phyloP scores from a whole-genome alignment of 2,888 invertebrate species.

The Dastarcus helophoroides region DNA sequence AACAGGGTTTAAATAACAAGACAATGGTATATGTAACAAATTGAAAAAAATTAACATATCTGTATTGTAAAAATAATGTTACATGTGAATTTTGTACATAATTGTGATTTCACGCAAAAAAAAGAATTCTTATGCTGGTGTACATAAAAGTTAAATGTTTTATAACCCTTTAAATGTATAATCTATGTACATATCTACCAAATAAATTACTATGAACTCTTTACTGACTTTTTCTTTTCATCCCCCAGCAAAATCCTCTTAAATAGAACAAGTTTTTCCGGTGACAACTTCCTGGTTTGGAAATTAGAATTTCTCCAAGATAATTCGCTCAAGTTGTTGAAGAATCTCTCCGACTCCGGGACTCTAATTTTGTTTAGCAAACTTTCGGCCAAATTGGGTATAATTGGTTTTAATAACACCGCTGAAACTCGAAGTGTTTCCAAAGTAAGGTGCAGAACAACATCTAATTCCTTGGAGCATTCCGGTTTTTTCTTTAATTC shows the following conservation, averaged over 20 bases:
- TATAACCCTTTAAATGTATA: no score
- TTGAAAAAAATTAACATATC: no score
- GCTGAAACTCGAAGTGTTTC: conserved; percentile 72
- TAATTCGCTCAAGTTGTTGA: conserved; percentile 37
- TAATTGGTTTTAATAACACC: conserved; percentile 75
- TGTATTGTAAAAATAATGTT: no score
- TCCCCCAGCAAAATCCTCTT: conserved; percentile 25
- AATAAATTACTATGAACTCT: conserved; percentile 8
- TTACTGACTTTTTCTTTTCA: conserved; percentile 11
- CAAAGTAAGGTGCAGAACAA: conserved; percentile 70
- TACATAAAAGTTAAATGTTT: no score
- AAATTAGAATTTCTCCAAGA: conserved; percentile 24
- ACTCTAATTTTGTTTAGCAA: conserved; percentile 60
- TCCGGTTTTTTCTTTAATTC: conserved; percentile 54
- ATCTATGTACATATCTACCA: no score
- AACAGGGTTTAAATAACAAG: no score
- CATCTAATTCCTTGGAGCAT: conserved; percentile 42
- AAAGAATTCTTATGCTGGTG: no score
- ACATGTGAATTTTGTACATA: no score
- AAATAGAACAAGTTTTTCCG: conserved; percentile 26
- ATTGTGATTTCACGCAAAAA: no score
- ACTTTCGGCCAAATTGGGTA: conserved; percentile 58
- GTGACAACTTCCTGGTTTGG: conserved; percentile 17
- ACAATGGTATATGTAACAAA: no score
- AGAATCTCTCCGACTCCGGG: conserved; percentile 35